Evolutionary conservation across 2,888 invertebrate genomes (phyloP), one percentile per base, ranked within the genome.

Genomic region (Leptura quadrifasciata): DNA sequence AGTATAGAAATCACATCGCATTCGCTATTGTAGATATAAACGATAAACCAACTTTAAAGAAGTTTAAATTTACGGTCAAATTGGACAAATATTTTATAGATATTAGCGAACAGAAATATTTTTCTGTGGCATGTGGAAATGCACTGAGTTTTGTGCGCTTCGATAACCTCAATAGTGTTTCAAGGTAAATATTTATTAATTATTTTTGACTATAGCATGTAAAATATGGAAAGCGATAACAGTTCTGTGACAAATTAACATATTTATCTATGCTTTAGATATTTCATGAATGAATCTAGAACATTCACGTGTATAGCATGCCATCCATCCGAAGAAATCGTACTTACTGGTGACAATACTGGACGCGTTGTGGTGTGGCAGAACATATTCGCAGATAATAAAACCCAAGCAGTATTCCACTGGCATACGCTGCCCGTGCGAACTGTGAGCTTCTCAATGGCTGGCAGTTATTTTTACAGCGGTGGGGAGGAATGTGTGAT

Each of bases 401-500:
- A 85, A 55, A 79, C 85, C 10, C 89, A 91, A 84, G 89, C 92
- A 0, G 87, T 92, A 1, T 92, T 92, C 84, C 95, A 96, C 86
- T 96, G 96, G 96, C 96, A 96, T 88, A 92, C 93, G 4, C 90
- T 95, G 64, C 91, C 93, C 39, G 93, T 95, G 0, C 90, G 91
- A 60, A 92, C 93, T 85, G 86, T 96, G 17, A 89, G 90, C 0
- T 96, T 95, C 85, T 93, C 95, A 12, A 83, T 86, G 1, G 82
- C 88, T 88, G 95, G 95, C 20, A 92, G 92, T 10, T 91, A 92
- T 80, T 91, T 96, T 86, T 94, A 93, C 83, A 94, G 94, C 82
- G 95, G 95, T 9, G 96, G 95, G n/a, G 73, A 91, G 63, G 96
- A 96, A 87, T 91, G 93, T 84, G 95, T 95, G 0, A 87, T 96